Percentiles rank a stretch among this genome's conserved stretches.
Conservation (phyloP, 1,140 invertebrate species). For the Semibalanus balanoides region DNA sequence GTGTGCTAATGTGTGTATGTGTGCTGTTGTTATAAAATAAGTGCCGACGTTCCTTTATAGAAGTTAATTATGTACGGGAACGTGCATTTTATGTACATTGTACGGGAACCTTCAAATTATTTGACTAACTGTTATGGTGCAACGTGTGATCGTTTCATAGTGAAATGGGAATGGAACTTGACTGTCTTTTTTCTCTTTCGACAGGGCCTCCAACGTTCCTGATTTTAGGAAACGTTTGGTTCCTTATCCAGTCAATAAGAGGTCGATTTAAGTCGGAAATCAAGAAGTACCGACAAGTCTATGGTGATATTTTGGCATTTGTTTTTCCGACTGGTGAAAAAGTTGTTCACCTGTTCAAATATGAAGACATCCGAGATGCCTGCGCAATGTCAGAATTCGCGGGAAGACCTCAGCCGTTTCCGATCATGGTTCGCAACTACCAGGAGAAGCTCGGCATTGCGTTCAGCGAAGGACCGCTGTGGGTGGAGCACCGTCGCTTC, state of each 20-base stretch:
- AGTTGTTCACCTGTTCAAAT: not conserved
- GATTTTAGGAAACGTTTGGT: not conserved
- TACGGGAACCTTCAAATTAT: too few species aligned
- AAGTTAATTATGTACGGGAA: too few species aligned
- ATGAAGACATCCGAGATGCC: not conserved
- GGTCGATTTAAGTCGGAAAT: not conserved
- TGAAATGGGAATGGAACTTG: too few species aligned
- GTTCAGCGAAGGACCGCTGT: constrained; percentile 1
- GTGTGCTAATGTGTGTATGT: too few species aligned
- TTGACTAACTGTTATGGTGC: too few species aligned
- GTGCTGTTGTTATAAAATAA: too few species aligned
- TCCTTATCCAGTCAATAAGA: not conserved
- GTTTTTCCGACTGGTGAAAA: not conserved
- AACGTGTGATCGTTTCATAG: too few species aligned
- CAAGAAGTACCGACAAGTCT: not conserved
- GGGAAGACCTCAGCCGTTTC: not conserved
- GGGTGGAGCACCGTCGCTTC: constrained; percentile 10
- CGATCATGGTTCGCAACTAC: not conserved
- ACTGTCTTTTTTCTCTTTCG: too few species aligned
- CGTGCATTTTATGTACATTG: too few species aligned
- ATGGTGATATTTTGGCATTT: not conserved
- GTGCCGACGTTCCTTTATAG: too few species aligned
- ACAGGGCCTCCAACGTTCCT: not conserved
- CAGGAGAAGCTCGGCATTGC: not conserved
- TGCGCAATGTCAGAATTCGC: not conserved